These are phyloP conservation scores for Sterrhoptilus dennistouni DNA, from an alignment of 2,113 vertebrate genomes.

Conservation along the genomic window DNA sequence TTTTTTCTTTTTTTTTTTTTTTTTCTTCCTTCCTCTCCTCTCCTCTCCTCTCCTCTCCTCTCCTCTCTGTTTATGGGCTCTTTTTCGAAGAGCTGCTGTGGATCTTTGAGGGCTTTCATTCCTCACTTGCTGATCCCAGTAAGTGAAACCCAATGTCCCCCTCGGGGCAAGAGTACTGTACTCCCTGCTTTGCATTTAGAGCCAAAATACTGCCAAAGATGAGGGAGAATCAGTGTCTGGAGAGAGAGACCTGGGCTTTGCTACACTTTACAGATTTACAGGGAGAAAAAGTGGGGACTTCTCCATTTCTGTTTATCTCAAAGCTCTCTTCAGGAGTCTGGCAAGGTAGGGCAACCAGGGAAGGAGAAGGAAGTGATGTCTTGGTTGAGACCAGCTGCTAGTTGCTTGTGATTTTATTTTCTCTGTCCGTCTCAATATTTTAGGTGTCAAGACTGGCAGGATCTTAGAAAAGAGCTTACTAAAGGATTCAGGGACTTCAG, in stretches of 20 bases:
- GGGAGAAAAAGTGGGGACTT: not conserved
- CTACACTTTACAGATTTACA: not conserved
- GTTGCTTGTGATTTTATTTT: not conserved
- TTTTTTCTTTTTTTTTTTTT: not conserved
- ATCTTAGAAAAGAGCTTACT: not conserved
- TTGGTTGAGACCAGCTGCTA: not conserved
- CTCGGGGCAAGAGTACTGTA: not conserved
- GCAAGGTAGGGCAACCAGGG: not conserved
- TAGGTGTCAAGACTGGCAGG: not conserved
- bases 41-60: no score
- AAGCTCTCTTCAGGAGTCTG: not conserved
- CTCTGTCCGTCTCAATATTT: not conserved
- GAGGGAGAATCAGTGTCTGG: not conserved
- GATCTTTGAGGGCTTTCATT: not conserved
- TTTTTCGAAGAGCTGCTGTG: not conserved
- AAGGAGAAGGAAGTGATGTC: not conserved
- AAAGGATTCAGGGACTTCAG: not conserved
- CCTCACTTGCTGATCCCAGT: accelerated
- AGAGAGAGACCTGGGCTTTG: not conserved
- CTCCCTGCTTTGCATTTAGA: not conserved
- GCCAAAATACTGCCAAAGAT: not conserved
- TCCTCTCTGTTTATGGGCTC: not conserved
- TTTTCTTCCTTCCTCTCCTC: no score
- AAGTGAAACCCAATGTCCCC: accelerated
- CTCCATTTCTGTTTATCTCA: not conserved